Evolutionary conservation across 35 echinoderm and acorn worm species (phyloP).

Genomic region (Stichopus chloronotus): DNA sequence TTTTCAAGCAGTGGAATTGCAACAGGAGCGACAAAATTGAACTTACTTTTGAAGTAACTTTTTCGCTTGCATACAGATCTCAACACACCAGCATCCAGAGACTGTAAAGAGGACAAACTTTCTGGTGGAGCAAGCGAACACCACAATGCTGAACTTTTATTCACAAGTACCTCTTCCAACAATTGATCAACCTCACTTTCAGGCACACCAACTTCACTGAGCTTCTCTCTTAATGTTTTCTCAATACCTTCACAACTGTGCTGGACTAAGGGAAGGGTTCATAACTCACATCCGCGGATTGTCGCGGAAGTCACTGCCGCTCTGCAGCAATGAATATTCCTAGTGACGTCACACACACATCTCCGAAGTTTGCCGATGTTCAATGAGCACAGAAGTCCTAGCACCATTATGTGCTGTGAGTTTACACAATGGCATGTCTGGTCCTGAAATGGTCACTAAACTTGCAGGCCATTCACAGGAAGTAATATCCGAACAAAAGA

Average conservation of each 20-base stretch:
- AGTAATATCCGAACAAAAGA: too few relatives aligned
- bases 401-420: too few relatives aligned
- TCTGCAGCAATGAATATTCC: too few relatives aligned
- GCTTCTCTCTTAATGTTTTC: background rate
- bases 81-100: conserved; percentile 37
- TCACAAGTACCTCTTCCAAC: background rate
- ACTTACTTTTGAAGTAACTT: conserved; percentile 1
- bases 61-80: conserved; percentile 41
- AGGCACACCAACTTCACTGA: background rate
- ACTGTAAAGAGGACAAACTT: background rate
- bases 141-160: background rate
- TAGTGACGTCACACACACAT: too few relatives aligned
- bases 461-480: too few relatives aligned
- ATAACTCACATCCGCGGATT: too few relatives aligned
- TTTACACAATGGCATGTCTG: too few relatives aligned
- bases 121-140: conserved; percentile 29
- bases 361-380: too few relatives aligned
- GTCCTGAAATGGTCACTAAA: too few relatives aligned
- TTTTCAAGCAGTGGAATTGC: conserved; percentile 17
- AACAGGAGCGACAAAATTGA: background rate
- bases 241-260: background rate
- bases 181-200: background rate
- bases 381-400: too few relatives aligned
- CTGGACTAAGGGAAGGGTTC: too few relatives aligned
- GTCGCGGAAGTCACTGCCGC: too few relatives aligned